Evolutionary conservation across 2,797 vertebrate genomes (phyloP).

Genomic region (Chaenodraco wilsoni): DNA sequence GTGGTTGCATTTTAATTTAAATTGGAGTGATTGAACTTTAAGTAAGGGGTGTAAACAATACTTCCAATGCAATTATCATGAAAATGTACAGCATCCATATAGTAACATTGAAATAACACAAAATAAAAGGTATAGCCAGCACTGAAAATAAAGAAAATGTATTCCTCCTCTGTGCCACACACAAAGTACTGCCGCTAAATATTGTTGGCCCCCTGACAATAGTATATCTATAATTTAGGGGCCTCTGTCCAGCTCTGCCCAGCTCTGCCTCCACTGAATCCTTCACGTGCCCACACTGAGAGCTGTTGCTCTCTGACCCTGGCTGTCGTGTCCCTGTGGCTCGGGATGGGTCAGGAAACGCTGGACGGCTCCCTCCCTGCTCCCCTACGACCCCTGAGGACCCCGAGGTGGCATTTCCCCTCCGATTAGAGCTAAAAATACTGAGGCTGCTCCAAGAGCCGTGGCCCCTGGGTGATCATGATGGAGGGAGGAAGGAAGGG

Average conservation of each 20-base stretch:
- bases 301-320: constrained; percentile 48
- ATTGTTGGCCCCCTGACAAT: background rate
- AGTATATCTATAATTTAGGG: constrained; percentile 20
- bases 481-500: constrained; percentile 64
- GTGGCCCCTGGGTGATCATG: constrained; percentile 53
- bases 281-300: constrained; percentile 17
- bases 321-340: constrained; percentile 40
- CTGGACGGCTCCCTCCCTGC: constrained; percentile 42
- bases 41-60: too few relatives aligned
- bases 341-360: constrained; percentile 59
- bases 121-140: background rate
- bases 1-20: too few relatives aligned
- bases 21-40: too few relatives aligned
- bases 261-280: constrained; percentile 5
- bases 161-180: background rate
- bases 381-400: constrained; percentile 54
- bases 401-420: constrained; percentile 70
- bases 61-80: background rate
- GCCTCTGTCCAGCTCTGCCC: background rate
- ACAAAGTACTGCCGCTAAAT: background rate
- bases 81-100: background rate
- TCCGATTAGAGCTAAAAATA: constrained; percentile 69
- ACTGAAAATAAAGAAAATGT: background rate
- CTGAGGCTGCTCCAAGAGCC: background rate
- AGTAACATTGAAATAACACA: background rate